Evolutionary conservation across 2,797 vertebrate genomes (phyloP).

Genomic region (Clarias platycephalus): DNA sequence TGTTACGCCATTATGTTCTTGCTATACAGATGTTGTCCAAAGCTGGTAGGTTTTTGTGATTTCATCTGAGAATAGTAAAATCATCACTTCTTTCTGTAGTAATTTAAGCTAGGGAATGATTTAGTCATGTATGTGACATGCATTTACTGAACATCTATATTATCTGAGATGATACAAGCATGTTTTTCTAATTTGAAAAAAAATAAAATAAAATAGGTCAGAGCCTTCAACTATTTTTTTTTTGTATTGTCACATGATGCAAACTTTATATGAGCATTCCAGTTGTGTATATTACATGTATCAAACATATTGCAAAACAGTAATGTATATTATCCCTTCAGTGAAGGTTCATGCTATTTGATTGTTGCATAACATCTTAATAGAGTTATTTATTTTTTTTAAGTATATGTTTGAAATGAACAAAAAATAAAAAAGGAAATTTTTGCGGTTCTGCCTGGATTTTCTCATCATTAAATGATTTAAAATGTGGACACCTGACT

Average conservation of each 20-base stretch:
- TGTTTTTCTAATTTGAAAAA: not conserved
- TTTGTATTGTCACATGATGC: not conserved
- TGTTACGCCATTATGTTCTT: not conserved
- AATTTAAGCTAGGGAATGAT: slow-evolving; percentile 7
- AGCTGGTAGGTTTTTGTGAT: not conserved
- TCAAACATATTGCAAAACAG: slow-evolving; percentile 44
- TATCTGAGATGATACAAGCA: slow-evolving; percentile 7
- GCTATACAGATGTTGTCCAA: not conserved
- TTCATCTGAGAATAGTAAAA: not conserved
- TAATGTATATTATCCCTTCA: slow-evolving; percentile 76
- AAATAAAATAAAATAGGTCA: slow-evolving; percentile 7
- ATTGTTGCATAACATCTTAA: slow-evolving; percentile 69
- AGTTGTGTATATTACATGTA: slow-evolving; percentile 74
- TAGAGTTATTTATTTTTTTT: slow-evolving; percentile 75
- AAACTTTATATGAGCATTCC: slow-evolving; percentile 66
- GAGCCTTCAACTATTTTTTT: not conserved
- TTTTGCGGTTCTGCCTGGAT: slow-evolving; percentile 73
- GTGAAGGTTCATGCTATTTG: slow-evolving; percentile 75
- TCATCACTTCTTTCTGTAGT: not conserved
- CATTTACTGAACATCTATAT: slow-evolving; percentile 3
- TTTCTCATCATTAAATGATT: slow-evolving; percentile 21
- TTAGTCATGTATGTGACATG: slow-evolving; percentile 21
- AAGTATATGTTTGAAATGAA: slow-evolving; percentile 63
- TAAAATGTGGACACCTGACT: not conserved
- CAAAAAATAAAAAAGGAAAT: slow-evolving; percentile 58